These are phyloP conservation scores for Leptoteleia sp. DNA, from an alignment of 1,140 invertebrate species.

Conservation along the genomic window DNA sequence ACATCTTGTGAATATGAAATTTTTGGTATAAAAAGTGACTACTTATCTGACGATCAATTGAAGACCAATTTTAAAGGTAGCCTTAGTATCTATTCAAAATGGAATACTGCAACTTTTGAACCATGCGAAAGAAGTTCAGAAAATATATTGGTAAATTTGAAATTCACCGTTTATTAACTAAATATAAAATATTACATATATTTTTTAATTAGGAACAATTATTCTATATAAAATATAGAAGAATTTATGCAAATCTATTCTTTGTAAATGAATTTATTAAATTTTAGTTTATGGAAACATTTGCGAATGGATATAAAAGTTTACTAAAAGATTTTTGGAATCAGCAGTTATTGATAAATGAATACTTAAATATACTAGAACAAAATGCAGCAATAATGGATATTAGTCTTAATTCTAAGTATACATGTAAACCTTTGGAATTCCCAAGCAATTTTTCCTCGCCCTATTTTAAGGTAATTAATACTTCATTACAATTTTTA, in stretches of 20 bases:
- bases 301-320: slow-evolving; percentile 63
- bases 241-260: no score
- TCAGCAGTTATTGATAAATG: slow-evolving; percentile 69
- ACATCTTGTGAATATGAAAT: slow-evolving; percentile 68
- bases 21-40: slow-evolving; percentile 70
- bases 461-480: slow-evolving; percentile 64
- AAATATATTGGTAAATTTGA: slow-evolving; percentile 68
- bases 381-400: slow-evolving; percentile 43
- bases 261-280: slow-evolving; percentile 16
- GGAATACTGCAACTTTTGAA: slow-evolving; percentile 66
- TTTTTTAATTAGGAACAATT: no score
- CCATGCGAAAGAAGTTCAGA: slow-evolving; percentile 61
- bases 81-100: slow-evolving; percentile 66
- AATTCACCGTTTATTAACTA: no score
- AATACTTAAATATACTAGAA: slow-evolving; percentile 72
- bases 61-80: slow-evolving; percentile 70
- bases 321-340: slow-evolving; percentile 70
- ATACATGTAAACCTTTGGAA: slow-evolving; percentile 54
- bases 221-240: no score
- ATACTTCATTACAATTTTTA: no score
- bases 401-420: slow-evolving; percentile 53
- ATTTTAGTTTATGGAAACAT: slow-evolving; percentile 68
- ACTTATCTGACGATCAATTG: slow-evolving; percentile 50
- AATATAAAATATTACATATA: no score
- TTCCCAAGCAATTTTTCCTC: slow-evolving; percentile 69